Evolutionary conservation across 2,797 vertebrate genomes (phyloP).

Genomic region (Anas flavirostris): DNA sequence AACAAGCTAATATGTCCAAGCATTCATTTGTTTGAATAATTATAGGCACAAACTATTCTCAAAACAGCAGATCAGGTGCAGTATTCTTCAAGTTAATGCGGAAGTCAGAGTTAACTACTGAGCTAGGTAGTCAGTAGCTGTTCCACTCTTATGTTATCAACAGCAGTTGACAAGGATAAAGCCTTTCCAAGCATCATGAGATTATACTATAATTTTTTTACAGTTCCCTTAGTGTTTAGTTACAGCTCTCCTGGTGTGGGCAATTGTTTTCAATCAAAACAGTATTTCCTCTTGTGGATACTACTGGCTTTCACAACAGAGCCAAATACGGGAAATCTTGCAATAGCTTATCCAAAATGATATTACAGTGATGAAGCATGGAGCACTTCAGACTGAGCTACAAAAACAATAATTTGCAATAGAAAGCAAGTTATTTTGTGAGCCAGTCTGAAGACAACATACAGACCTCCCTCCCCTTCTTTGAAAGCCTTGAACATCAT

Average conservation of each 20-base stretch:
- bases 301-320: not conserved
- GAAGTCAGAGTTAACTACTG: not conserved
- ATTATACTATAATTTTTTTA: not conserved
- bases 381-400: not conserved
- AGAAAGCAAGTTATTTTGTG: rapidly evolving
- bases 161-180: not conserved
- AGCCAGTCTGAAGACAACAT: not conserved
- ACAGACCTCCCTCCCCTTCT: not conserved
- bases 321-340: not conserved
- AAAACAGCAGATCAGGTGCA: not conserved
- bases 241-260: not conserved
- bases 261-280: not conserved
- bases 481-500: not conserved
- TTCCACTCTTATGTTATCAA: not conserved
- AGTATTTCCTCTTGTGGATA: not conserved
- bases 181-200: not conserved
- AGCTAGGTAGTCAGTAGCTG: not conserved
- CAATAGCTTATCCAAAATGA: not conserved
- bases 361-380: not conserved
- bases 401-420: not conserved
- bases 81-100: not conserved
- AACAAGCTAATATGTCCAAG: not conserved
- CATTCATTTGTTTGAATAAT: not conserved
- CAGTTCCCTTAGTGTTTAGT: not conserved
- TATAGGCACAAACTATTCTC: not conserved